A percentile compares a stretch with the other conserved stretches of the same genome.
Evolutionary conservation across 1,140 invertebrate species (phyloP).

Genomic region (Lucilia sericata): DNA sequence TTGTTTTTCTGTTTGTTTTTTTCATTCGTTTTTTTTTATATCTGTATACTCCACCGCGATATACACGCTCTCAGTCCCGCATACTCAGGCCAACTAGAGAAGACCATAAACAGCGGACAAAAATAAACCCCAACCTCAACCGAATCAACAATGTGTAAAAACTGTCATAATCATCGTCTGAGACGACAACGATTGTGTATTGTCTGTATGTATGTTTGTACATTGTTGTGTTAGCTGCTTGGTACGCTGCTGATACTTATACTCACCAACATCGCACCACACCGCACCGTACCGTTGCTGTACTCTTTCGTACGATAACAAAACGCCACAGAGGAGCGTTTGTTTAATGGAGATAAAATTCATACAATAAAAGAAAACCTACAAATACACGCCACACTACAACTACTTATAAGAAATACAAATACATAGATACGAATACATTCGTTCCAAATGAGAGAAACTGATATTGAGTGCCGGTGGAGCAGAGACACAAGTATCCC

Average conservation of each 20-base stretch:
- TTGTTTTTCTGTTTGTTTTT: neutral
- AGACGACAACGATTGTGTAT: constrained; percentile 30
- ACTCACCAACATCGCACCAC: no score
- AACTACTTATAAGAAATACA: neutral
- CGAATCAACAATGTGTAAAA: constrained; percentile 43
- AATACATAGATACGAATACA: neutral
- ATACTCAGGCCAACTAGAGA: constrained; percentile 38
- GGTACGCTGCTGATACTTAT: no score
- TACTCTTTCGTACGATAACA: neutral
- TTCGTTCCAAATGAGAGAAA: constrained; percentile 3
- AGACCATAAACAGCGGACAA: constrained; percentile 35
- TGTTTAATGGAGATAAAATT: constrained; percentile 12
- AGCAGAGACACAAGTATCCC: neutral
- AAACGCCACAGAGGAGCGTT: neutral
- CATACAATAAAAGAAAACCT: constrained; percentile 9
- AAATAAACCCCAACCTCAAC: constrained; percentile 46
- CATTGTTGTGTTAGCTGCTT: no score
- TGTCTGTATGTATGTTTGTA: neutral
- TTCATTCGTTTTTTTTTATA: neutral
- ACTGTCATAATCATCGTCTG: constrained; percentile 41
- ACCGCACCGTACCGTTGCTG: no score
- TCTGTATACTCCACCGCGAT: constrained; percentile 33
- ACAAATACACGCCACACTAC: neutral
- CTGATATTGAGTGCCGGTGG: constrained; percentile 8
- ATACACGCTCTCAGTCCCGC: constrained; percentile 42